Percentiles rank a stretch among this genome's conserved stretches.
These are phyloP conservation scores for Ceramica pisi DNA, from an alignment of 2,888 invertebrate species.

Conservation along the genomic window DNA sequence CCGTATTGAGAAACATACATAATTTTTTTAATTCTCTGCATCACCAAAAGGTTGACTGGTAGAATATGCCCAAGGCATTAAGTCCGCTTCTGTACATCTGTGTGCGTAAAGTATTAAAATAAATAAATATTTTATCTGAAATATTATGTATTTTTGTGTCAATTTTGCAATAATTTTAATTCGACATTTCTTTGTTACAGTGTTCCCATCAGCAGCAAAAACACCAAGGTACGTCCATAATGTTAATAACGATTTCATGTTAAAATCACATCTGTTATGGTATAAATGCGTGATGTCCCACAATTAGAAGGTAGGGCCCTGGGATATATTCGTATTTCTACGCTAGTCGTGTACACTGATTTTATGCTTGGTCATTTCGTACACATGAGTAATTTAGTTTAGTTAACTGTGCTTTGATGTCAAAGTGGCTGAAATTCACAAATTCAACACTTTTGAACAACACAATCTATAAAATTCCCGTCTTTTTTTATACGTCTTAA, in stretches of 20 bases:
- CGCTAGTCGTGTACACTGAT: slow-evolving; percentile 16
- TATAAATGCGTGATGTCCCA: slow-evolving; percentile 52
- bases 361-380: slow-evolving; percentile 1
- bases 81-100: too few species aligned
- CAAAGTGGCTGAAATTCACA: not conserved
- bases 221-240: slow-evolving; percentile 51
- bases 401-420: not conserved
- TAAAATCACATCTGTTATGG: slow-evolving; percentile 52
- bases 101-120: too few species aligned
- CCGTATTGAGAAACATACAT: too few species aligned
- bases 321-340: slow-evolving; percentile 26
- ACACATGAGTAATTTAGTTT: slow-evolving; percentile 10
- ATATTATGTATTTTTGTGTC: not conserved
- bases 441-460: not conserved
- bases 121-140: too few species aligned
- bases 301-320: slow-evolving; percentile 46
- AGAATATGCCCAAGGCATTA: too few species aligned
- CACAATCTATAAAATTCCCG: not conserved
- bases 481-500: not conserved
- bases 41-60: too few species aligned
- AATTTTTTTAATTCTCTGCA: too few species aligned
- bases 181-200: slow-evolving; percentile 57
- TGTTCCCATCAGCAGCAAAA: slow-evolving; percentile 45
- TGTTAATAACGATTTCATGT: slow-evolving; percentile 53
- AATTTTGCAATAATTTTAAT: slow-evolving; percentile 25